Evolutionary conservation across 1,140 invertebrate species (phyloP), one percentile per base, ranked within the genome.

Genomic region (Telenomus remus): DNA sequence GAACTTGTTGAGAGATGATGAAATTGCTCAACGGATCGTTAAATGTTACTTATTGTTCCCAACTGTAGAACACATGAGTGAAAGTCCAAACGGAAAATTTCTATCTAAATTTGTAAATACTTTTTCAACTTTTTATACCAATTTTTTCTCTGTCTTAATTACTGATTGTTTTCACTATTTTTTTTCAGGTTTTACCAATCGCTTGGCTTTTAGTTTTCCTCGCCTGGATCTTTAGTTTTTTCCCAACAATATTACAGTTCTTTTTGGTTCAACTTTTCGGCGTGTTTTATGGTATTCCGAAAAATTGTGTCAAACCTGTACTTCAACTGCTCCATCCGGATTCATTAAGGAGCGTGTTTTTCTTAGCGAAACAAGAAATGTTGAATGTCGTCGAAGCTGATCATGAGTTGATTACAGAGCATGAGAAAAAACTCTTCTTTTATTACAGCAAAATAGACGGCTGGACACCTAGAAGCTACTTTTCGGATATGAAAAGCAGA

Each of bases 21-120:
- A 84, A 14, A 86, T 92, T 33, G 85, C 84, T 11, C 65, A 83
- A 9, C 87, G 84, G 73, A 79, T 92, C 34, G 80, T 82, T 6
- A 90, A 91, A 76, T 89, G 88, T 80, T 95, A 92, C 82, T 84
- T 96, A 46, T 79, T 97, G 0, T 96, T 96, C 87, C 95, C 95
- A 4, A 95, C 95, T 0, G 88, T 97, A 9, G 94, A 96, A 84
- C 82, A 91, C 48, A 95, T 97, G 91, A 90, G 91, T 9, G 86
- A 90, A 12, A 93, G 91, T 15, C 91, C 90, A 7, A 93, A 93
- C 82, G 95, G 95, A 34, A 86, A 87, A 75, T 91, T 91, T 81
- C 70, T 92, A 1, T 90, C 86, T 35, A 89, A 85, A 37, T 71
- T 92, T 46, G 83, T 93, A 75, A 80, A 80, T 79, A 64, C 39